Evolutionary conservation across 30 jellyfish, hydroid and myxozoan genomes (phyloP).

Genomic region (Calvadosia cruxmelitensis): DNA sequence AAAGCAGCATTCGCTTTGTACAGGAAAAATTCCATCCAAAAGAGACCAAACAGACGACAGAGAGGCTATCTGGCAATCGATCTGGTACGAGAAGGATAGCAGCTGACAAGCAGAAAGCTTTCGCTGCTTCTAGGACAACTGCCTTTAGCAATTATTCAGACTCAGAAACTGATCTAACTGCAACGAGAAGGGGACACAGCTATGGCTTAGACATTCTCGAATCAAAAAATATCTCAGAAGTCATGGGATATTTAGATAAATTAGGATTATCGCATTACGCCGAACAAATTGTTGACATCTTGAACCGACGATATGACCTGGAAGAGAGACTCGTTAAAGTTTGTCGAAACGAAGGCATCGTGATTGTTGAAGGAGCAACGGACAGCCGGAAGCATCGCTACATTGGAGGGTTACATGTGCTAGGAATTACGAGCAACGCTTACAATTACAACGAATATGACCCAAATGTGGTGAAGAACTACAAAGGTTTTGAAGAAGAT

Average conservation of each 20-base stretch:
- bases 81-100: neutral
- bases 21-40: neutral
- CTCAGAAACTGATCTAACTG: no score
- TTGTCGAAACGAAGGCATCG: conserved; percentile 36
- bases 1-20: neutral
- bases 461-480: conserved; percentile 35
- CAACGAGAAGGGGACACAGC: neutral
- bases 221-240: neutral
- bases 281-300: conserved; percentile 16
- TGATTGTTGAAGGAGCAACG: conserved; percentile 32
- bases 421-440: conserved; percentile 25
- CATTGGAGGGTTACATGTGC: conserved; percentile 56
- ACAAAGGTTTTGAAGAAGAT: conserved; percentile 19
- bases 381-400: conserved; percentile 23
- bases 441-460: conserved; percentile 57
- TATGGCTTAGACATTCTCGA: neutral
- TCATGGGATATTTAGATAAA: neutral
- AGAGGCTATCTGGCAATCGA: neutral
- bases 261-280: conserved; percentile 29
- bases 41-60: neutral
- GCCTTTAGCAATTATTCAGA: no score
- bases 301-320: conserved; percentile 37
- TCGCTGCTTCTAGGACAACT: neutral
- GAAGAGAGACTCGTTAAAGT: conserved; percentile 28
- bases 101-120: neutral